Base-by-base conservation (phyloP, 2,113 vertebrate genomes). In the Heterotilapia buettikoferi region DNA sequence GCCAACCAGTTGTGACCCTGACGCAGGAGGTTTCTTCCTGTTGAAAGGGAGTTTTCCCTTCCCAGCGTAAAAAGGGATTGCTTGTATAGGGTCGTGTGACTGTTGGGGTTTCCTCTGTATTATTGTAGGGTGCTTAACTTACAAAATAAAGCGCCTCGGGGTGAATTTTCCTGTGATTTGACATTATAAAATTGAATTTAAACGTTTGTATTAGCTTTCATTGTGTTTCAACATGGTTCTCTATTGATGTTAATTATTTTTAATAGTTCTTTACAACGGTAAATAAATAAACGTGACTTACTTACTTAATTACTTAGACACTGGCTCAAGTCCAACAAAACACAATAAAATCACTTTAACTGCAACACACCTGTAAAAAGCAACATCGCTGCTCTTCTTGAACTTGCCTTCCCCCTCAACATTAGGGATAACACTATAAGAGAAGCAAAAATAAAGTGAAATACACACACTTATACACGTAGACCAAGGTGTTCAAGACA, bases 351-450 rank as follows among this genome's bases (percentile, higher is more conserved):
- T 16, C 1, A 6, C 5, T 12, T 43, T 19, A 12, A 38, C 1
- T 36, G 9, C 2, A 47, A 36, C 91, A 50, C 79, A 97, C 97
- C 93, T 96, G 84, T 96, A 97, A 89, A 97, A 97, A 29, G 93
- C 92, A 71, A 96, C 95, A 14, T 96, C 6, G 1, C 93, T 12
- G 40, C 93, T 95, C 36, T 86, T 96, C 92, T 96, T 96, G 86
- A 95, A 96, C 85, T 91, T 95, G 3, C 87, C 88, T 59, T 89
- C 85, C 1, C 78, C 80, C 21, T 96, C 92, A 89, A 93, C 93
- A 12, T 84, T 90, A 31, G 93, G 92, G 9, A 93, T 36, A 16
- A 90, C 80, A 54, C 95, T 95, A 86, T 54, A 57, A 61, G 9
- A 63, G 7, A 11, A 14, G 59, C 29, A 36, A 13, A 33, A 14